Conservation (phyloP, 2,797 vertebrate genomes). For the Parauchenoglanis ngamensis region DNA sequence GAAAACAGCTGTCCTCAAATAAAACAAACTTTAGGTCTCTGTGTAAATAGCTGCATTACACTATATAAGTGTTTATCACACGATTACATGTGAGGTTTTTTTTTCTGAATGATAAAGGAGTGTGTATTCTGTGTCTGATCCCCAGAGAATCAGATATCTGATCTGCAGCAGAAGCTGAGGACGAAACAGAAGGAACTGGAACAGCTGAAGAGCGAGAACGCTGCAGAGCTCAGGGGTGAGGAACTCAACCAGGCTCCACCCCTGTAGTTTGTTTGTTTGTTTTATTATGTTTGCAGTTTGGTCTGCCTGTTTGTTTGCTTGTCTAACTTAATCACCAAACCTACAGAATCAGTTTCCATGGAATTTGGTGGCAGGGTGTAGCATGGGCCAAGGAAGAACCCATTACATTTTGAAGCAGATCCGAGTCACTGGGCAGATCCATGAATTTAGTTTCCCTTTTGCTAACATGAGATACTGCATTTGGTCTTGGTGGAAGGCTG, state of each 20-base stretch:
- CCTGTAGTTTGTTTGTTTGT: neutral
- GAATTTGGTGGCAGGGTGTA: no score
- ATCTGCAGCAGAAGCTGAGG: slow-evolving; percentile 14
- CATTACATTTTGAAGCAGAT: no score
- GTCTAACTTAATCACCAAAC: no score
- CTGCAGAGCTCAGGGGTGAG: neutral
- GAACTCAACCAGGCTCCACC: neutral
- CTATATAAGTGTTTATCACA: neutral
- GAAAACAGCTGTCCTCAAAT: no score
- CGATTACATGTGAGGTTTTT: neutral
- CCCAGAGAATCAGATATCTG: slow-evolving; percentile 25
- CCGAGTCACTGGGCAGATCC: no score
- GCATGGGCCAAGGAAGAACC: no score
- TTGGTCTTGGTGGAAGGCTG: no score
- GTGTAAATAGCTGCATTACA: neutral
- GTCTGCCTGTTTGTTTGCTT: no score
- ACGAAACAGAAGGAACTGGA: neutral
- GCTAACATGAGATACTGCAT: no score
- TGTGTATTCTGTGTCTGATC: neutral
- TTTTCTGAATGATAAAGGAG: neutral
- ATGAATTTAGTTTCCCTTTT: no score
- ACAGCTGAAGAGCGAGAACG: slow-evolving; percentile 2
- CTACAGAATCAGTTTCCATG: no score
- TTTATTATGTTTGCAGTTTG: neutral
- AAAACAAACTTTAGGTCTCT: neutral